A percentile compares a stretch with the other conserved stretches of the same genome.
These are phyloP conservation scores for Scomber japonicus DNA, from an alignment of 2,113 vertebrate species.

Conservation along the genomic window DNA sequence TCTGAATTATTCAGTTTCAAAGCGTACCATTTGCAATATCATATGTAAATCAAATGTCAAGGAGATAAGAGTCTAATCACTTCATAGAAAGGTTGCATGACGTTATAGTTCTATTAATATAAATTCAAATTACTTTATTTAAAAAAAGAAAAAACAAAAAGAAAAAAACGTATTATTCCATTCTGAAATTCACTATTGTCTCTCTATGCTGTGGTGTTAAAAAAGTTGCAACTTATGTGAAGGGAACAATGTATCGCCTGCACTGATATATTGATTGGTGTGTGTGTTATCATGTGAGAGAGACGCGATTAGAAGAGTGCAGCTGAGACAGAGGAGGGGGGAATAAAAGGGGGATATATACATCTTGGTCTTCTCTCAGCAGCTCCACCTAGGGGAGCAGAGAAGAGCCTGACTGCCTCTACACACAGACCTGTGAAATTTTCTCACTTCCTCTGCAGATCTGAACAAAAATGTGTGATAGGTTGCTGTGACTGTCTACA, in stretches of 20 bases:
- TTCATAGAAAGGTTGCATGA: slow-evolving; percentile 49
- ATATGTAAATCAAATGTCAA: slow-evolving; percentile 73
- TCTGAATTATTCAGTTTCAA: slow-evolving; percentile 73
- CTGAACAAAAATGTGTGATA: slow-evolving; percentile 43
- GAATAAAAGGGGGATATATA: slow-evolving; percentile 13
- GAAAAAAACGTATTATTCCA: not conserved
- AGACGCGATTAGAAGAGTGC: slow-evolving; percentile 12
- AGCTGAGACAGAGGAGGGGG: not conserved
- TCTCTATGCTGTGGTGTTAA: slow-evolving; percentile 4
- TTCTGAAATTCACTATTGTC: slow-evolving; percentile 9
- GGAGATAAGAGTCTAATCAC: slow-evolving; percentile 59
- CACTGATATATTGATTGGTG: slow-evolving; percentile 13
- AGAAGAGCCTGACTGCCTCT: slow-evolving; percentile 33
- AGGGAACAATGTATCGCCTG: not conserved
- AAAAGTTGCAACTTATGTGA: not conserved
- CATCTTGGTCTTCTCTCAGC: slow-evolving; percentile 58
- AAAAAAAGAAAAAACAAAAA: not conserved
- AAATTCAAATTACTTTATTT: slow-evolving; percentile 35
- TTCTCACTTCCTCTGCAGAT: slow-evolving; percentile 10
- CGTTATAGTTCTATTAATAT: slow-evolving; percentile 42
- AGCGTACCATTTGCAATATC: slow-evolving; percentile 59
- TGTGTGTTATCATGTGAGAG: slow-evolving; percentile 16
- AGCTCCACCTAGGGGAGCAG: slow-evolving; percentile 80
- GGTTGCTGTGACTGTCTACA: slow-evolving; percentile 31
- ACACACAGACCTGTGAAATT: not conserved